These are phyloP conservation scores for Piscicola geometra DNA, from an alignment of 2,888 invertebrate genomes.

Conservation along the genomic window DNA sequence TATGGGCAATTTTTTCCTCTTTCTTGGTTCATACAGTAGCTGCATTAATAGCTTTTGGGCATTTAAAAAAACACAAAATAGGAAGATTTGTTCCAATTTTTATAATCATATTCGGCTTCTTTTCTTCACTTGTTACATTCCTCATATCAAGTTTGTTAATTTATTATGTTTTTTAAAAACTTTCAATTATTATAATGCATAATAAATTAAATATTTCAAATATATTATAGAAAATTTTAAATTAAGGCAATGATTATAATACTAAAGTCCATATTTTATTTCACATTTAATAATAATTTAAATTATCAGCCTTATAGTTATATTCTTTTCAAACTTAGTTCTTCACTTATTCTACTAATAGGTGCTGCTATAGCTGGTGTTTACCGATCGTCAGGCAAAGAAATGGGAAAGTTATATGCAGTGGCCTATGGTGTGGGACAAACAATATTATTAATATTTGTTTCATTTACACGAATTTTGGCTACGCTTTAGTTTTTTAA, in stretches of 20 bases:
- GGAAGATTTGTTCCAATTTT: conserved; percentile 85
- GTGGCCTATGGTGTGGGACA: conserved; percentile 91
- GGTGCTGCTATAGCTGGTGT: conserved; percentile 91
- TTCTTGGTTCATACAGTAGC: conserved; percentile 83
- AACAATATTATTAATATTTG: conserved; percentile 78
- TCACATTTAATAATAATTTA: not conserved
- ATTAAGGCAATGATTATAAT: not conserved
- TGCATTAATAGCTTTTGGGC: conserved; percentile 81
- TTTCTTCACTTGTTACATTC: conserved; percentile 81
- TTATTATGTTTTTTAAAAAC: not conserved
- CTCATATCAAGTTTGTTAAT: conserved; percentile 55
- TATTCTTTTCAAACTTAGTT: not conserved
- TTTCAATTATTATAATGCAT: not conserved
- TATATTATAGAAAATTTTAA: not conserved
- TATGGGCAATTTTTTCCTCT: conserved; percentile 91
- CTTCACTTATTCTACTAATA: too few species aligned
- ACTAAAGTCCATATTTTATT: not conserved
- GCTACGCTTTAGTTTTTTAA: conserved; percentile 66
- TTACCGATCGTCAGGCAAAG: conserved; percentile 79
- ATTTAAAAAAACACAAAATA: conserved; percentile 84
- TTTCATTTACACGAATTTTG: conserved; percentile 86
- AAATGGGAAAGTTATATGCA: conserved; percentile 85
- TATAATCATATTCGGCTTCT: conserved; percentile 75
- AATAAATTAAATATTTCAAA: not conserved
- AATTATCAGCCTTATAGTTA: too few species aligned